Evolutionary conservation across 2,797 vertebrate species (phyloP), one percentile per base, ranked within the genome.

Genomic region (Hozukius guyotensis): DNA sequence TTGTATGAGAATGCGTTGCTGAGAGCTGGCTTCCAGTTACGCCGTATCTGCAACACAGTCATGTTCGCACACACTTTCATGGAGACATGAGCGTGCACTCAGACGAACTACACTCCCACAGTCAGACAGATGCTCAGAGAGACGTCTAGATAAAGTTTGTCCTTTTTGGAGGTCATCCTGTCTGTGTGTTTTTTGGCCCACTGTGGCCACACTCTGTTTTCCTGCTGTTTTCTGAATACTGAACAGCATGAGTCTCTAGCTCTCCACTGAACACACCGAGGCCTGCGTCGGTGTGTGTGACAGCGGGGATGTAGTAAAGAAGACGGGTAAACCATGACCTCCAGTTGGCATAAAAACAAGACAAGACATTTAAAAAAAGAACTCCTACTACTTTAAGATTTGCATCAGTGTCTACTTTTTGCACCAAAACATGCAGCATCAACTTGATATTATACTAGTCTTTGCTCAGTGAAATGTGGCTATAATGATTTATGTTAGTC

Each of bases 81-180:
- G 18, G 38, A 57, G 59, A 74, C 55, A n/a, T 2, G 22, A 14
- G 42, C 8, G 4, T 20, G 16, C 52, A 49, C 72, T 38, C 46
- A 66, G n/a, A 55, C 42, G 52, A n/a, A 29, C 61, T 67, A 24
- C 60, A 20, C 13, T 5, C 57, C 7, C 55, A 14, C 60, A 81
- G 60, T 20, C 72, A 61, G 77, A 72, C 83, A 85, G 75, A 78
- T 63, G 82, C 73, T 63, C 34, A 34, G 29, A 36, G 60, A 80
- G 80, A 55, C 49, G 0, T 80, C 66, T 68, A 36, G 74, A 81
- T 77, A 56, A 75, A 68, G 65, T 81, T 42, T 66, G 76, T 84
- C 85, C 82, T 92, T 77, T 74, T 62, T 53, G 64, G 82, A 89
- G 83, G 90, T 87, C 83, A 31, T 74, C 46, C 52, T 29, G 65